Base-by-base conservation (phyloP, 2,797 vertebrate genomes). In the Furcifer pardalis region DNA sequence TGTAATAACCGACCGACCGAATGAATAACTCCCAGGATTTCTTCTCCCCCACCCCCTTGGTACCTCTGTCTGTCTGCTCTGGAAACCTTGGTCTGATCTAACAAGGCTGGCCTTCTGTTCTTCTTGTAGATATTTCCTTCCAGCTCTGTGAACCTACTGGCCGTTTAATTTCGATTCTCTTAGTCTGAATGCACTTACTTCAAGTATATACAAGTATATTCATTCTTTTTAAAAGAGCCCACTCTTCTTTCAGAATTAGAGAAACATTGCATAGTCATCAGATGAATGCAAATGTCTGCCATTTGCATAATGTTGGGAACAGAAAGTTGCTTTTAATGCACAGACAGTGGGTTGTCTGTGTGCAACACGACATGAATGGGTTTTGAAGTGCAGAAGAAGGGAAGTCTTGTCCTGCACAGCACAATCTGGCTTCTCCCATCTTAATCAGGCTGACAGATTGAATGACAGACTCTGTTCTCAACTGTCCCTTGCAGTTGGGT, bases 381-480 rank as follows among this genome's bases (percentile, higher is more conserved):
- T 46, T n/a, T 35, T 44, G 72, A 4, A 30, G 62, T 7, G 7
- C 72, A 69, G 46, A 59, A 69, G 46, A 42, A 46, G 52, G 49
- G 32, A 62, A 81, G 52, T n/a, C 52, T 37, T 19, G 25, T 15
- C 2, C 52, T 21, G 62, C 25, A 1, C 17, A 0, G 2, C 2
- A 5, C 62, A 74, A 59, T 69, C 84, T 81, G 72, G 78, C 75
- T 44, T 35, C 84, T 46, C 60, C 62, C 7, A 21, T 40, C 62
- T 75, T 74, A 37, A 35, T 83, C 65, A 1, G 0, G 59, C 79
- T 1, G 84, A 82, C 87, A 89, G 84, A 79, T 66, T 19, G 74
- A 46, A 6, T 0, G 73, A 78, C 89, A 77, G 82, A 86, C 86
- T 75, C 81, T 59, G 8, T 44, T 1, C 79, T 74, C 72, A 65